Base-by-base conservation (phyloP, 1,140 invertebrate genomes). In the Drosophila malerkotliana region DNA sequence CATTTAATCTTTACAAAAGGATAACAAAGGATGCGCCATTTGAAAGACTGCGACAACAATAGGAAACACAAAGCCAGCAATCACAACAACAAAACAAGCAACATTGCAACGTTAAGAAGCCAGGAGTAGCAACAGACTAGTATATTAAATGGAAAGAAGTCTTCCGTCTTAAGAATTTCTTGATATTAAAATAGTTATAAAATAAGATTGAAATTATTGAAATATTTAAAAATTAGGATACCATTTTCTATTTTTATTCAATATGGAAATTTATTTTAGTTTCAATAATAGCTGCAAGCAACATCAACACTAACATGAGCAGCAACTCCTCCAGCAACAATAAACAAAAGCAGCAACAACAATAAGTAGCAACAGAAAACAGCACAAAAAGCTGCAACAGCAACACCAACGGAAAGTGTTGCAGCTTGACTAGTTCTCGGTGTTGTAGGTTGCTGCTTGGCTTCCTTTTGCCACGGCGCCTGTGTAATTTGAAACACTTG, bases 401-500 rank as follows among this genome's bases (percentile, higher is more conserved):
- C 15, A 41, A 62, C 61, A 57, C 56, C 30, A 57, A 54, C 24
- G 48, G 59, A 56, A 55, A 68, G 41, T 68, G 72, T 56, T 53
- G 60, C 73, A 64, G 63, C 55, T 60, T 58, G 60, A 76, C 72
- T 75, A 60, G 72, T 56, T 71, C 66, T 28, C 45, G 32, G 58
- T 60, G 69, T 39, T 34, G 55, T 32, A 28, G 21, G 53, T 49
- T 60, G 62, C 54, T 44, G 49, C 45, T 30, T 81, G 79, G 53
- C 69, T 73, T 55, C 39, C 41, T 14, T 62, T 57, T 74, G 79
- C 61, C 26, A 57, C 14, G 67, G n/a, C 14, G 15, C 63, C 72
- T 72, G 69, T 81, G 82, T 91, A 91, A 91, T 91, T 91, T 71
- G 77, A 88, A 91, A 81, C 90, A 91, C 90, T 91, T 91, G 90